Conservation (phyloP, 2,888 invertebrate species). For the Pecten maximus region DNA sequence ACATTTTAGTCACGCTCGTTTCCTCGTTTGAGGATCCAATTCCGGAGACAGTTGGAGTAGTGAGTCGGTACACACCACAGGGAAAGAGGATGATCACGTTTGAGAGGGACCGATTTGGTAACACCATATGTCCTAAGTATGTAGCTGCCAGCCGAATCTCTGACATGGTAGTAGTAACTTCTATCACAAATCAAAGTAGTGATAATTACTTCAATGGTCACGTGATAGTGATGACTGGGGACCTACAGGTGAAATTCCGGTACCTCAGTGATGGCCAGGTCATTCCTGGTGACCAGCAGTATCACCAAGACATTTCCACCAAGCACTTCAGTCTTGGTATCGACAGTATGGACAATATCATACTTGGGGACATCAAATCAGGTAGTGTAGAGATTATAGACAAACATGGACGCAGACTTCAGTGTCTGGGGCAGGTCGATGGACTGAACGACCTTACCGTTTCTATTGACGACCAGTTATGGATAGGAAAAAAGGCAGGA, state of each 20-base stretch:
- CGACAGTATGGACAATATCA: not conserved
- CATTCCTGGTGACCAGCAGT: not conserved
- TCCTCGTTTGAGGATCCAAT: not conserved
- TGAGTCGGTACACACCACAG: conserved; percentile 17
- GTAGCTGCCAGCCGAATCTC: not conserved
- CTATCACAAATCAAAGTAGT: not conserved
- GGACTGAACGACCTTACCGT: not conserved
- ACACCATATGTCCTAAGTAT: not conserved
- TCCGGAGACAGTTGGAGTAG: not conserved
- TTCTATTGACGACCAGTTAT: not conserved
- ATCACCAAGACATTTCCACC: not conserved
- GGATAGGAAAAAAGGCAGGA: not conserved
- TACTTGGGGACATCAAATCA: not conserved
- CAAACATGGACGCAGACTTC: not conserved
- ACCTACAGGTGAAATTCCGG: not conserved
- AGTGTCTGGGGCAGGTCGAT: not conserved
- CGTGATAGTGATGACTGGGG: not conserved
- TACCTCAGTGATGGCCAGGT: not conserved
- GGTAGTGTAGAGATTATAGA: not conserved
- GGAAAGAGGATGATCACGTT: not conserved
- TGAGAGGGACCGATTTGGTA: conserved; percentile 19
- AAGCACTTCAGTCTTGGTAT: not conserved
- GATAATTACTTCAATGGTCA: not conserved
- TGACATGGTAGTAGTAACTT: not conserved
- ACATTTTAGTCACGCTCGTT: not conserved